Percentiles rank a stretch among this genome's conserved stretches.
Conservation (phyloP, 2,113 vertebrate genomes). For the Nothoprocta pentlandii region DNA sequence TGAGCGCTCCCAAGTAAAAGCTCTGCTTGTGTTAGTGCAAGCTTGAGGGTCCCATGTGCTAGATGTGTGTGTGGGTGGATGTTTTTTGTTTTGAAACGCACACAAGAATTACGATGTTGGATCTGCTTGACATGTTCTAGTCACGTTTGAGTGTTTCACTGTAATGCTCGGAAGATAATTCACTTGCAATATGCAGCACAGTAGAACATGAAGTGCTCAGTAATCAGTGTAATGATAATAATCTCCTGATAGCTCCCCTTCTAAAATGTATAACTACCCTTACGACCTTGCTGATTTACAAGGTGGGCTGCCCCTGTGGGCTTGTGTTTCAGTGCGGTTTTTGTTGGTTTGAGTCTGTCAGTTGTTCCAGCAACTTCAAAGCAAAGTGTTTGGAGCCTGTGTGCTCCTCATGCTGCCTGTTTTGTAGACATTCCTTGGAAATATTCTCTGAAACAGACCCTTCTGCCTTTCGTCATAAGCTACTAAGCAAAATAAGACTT, state of each 20-base stretch:
- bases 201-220: neutral
- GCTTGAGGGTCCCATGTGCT: neutral
- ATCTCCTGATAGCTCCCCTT: neutral
- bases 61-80: neutral
- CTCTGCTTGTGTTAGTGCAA: neutral
- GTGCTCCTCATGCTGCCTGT: rapidly evolving
- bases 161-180: neutral
- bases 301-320: neutral
- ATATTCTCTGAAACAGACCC: neutral
- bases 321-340: neutral
- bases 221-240: neutral
- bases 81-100: neutral
- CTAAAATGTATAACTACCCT: neutral
- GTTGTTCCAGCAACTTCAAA: neutral
- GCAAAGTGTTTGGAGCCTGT: neutral
- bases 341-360: neutral
- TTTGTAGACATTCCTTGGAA: neutral
- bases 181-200: neutral
- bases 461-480: neutral
- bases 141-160: neutral
- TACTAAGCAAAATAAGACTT: neutral
- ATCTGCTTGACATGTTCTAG: neutral
- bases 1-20: neutral
- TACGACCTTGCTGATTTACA: neutral
- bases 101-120: neutral